Evolutionary conservation across 1,140 invertebrate genomes (phyloP), one percentile per base, ranked within the genome.

Genomic region (Drosophila repleta): DNA sequence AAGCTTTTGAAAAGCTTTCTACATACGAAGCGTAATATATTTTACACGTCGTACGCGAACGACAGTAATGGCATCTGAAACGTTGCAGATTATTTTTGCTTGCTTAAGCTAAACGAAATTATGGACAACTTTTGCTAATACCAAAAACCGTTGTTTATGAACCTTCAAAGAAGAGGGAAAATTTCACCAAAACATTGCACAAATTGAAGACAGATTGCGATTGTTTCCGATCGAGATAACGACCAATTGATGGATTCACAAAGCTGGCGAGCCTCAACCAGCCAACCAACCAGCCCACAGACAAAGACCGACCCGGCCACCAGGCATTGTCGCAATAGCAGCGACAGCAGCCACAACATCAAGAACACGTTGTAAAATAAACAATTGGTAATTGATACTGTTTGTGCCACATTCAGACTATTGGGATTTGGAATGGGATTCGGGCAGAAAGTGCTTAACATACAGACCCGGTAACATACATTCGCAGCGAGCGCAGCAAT

Each of bases 361-460:
- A 70, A 69, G 63, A 83, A 71, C 70, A 75, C 80, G 68, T 73
- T 75, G 70, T 75, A 75, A 75, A 83, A 84, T 84, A 87, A 84
- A 84, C 69, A 87, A 84, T 87, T 84, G 81, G 81, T 77, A 84
- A 84, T 84, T 84, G 81, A 77, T 81, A 76, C 62, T 75, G 75
- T 74, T 79, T 84, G 78, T 77, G 72, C 72, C 63, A 72, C 63
- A 72, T 71, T 65, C 61, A 74, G 24, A 26, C 55, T 43, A 61
- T 62, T 66, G 51, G 74, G 62, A 63, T 55, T 78, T 48, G 66
- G 29, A 61, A 45, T 57, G 10, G 29, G 24, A 68, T 32, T 35
- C 26, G 15, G 29, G 6, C 26, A 20, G 43, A 17, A 53, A 53
- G 41, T 71, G 29, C 32, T 24, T 41, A 56, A 35, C 79, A 71